Evolutionary conservation across 2,797 vertebrate genomes (phyloP).

Genomic region (Catamblyrhynchus diadema): DNA sequence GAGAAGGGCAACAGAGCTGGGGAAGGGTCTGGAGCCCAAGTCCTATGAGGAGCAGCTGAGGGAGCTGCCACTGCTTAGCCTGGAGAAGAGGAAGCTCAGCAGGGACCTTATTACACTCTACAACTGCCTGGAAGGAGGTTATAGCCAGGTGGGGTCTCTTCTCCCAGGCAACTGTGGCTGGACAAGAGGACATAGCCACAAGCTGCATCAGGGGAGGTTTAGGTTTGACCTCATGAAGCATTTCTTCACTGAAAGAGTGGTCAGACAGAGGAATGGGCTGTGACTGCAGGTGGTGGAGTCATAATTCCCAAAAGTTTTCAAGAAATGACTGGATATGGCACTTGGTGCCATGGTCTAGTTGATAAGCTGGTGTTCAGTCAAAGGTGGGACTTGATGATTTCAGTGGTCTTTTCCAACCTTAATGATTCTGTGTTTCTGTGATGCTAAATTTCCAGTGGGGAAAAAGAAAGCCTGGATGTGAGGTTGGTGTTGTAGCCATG

Average conservation of each 20-base stretch:
- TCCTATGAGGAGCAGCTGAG: not conserved
- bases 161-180: not conserved
- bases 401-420: not conserved
- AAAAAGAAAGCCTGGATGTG: constrained; percentile 15
- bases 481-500: constrained; percentile 43
- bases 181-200: not conserved
- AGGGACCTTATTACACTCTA: too few relatives aligned
- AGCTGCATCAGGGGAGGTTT: not conserved
- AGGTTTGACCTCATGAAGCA: not conserved
- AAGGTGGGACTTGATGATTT: not conserved
- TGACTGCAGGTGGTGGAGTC: not conserved
- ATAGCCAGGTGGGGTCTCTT: not conserved
- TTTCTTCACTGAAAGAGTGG: not conserved
- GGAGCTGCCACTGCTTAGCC: not conserved
- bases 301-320: not conserved
- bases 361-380: not conserved
- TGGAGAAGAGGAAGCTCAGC: not conserved
- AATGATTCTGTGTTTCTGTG: not conserved
- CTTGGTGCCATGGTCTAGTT: not conserved
- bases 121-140: not conserved
- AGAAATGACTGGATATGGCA: not conserved
- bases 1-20: not conserved
- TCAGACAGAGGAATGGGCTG: not conserved
- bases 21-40: not conserved
- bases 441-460: not conserved